These are phyloP conservation scores for Pachyramphus minor DNA, from an alignment of 2,113 vertebrate genomes.

Conservation along the genomic window DNA sequence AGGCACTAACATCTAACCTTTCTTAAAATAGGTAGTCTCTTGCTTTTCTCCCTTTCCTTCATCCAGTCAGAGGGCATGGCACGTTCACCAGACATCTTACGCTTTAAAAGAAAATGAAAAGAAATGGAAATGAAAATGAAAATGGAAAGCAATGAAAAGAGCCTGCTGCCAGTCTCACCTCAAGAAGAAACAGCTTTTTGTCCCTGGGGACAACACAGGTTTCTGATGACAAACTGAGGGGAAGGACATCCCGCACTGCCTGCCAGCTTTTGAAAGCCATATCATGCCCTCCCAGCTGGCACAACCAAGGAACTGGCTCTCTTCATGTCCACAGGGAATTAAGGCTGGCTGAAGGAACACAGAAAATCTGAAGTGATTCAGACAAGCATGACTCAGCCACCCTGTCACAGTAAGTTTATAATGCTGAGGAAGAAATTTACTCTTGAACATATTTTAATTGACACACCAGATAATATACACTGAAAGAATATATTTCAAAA, in stretches of 20 bases:
- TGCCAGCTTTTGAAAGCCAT: not conserved
- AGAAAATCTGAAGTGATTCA: constrained; percentile 12
- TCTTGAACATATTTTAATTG: constrained; percentile 60
- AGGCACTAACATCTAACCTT: not conserved
- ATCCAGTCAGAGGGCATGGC: not conserved
- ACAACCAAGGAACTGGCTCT: not conserved
- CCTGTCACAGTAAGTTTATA: constrained; percentile 30
- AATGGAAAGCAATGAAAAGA: not conserved
- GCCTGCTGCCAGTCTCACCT: not conserved
- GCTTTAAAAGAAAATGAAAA: not conserved
- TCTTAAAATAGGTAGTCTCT: not conserved
- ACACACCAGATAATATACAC: constrained; percentile 32
- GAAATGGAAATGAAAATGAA: not conserved
- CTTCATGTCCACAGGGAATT: not conserved
- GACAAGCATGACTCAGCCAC: constrained; percentile 45
- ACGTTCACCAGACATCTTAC: not conserved
- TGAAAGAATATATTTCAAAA: constrained; percentile 46
- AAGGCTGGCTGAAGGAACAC: not conserved
- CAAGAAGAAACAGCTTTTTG: not conserved
- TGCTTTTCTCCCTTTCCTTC: not conserved
- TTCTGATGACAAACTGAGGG: constrained; percentile 10
- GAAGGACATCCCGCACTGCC: not conserved
- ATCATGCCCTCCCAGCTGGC: not conserved
- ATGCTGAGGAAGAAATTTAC: constrained; percentile 27
- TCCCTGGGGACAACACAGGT: not conserved